phyloP scores from a whole-genome alignment of 2,888 invertebrate genomes.

The Mythimna pallens region DNA sequence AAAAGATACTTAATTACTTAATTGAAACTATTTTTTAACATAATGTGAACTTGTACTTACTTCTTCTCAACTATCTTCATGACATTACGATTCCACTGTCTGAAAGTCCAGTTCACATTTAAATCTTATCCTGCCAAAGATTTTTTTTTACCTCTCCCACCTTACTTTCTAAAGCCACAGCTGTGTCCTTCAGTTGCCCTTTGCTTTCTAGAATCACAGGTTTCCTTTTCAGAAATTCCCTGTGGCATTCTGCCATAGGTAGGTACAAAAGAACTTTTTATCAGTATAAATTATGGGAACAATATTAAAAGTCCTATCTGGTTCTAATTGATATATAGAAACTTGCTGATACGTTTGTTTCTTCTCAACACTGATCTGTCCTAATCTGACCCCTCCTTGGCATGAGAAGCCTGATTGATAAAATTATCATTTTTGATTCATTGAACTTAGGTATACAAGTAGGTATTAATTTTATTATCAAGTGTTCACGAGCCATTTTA shows the following conservation, averaged over 20 bases:
- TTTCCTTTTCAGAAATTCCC: too few relatives aligned
- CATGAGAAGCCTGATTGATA: neutral
- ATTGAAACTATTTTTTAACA: neutral
- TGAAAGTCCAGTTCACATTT: neutral
- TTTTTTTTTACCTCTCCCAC: neutral
- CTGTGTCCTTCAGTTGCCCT: too few relatives aligned
- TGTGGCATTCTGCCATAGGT: too few relatives aligned
- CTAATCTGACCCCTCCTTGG: neutral
- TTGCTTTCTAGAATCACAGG: too few relatives aligned
- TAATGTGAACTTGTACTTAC: neutral
- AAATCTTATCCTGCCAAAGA: too few relatives aligned
- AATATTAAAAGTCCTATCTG: neutral
- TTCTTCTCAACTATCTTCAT: neutral
- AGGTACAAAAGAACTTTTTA: too few relatives aligned
- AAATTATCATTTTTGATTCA: neutral
- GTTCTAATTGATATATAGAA: neutral
- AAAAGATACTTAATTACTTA: neutral
- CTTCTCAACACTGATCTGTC: neutral
- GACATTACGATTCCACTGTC: neutral
- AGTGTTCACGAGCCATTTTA: slow-evolving; percentile 38
- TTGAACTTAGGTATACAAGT: neutral
- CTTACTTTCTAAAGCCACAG: too few relatives aligned
- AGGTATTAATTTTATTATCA: neutral
- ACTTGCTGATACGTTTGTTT: neutral
- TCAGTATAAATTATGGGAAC: neutral